Evolutionary conservation across 2,113 vertebrate genomes (phyloP), one percentile per base, ranked within the genome.

Genomic region (Phasianus colchicus): DNA sequence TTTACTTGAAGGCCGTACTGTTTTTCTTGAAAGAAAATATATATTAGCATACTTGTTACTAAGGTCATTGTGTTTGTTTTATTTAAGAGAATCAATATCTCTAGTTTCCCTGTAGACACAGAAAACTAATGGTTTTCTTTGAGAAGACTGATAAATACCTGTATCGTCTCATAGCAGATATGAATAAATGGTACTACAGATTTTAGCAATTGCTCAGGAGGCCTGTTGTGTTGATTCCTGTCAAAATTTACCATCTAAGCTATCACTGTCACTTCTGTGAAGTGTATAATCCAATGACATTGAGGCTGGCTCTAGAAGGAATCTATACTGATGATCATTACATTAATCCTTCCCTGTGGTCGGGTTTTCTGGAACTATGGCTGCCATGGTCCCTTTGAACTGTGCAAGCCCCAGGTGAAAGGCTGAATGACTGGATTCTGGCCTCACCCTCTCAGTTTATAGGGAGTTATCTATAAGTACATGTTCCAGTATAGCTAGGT

Each of bases 391-490:
- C 4, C 11, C 16, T 71, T 67, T 71, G 17, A 12, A 81, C 21
- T 50, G 22, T 30, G 38, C 6, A 57, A 45, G 10, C 3, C 72
- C 27, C 27, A 55, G 55, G 6, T 54, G 34, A 21, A 69, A 81
- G 29, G 9, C 22, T 75, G 63, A 63, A 24, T 30, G 74, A n/a
- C 1, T 38, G 2, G 19, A 10, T 67, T 61, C 47, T 75, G 48
- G 54, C 22, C 48, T 83, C 34, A 58, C 0, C 0, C 6, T 55
- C 12, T 43, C 9, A 1, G 1, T 74, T 42, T 71, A 12, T 74
- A 20, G 7, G 24, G 48, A 42, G 43, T 54, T 32, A 72, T 72
- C 8, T 64, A 3, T 21, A 66, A 74, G 16, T 47, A 22, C 9
- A 4, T 91, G 42, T 8, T 78, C 15, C 22, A 5, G 4, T 58